Base-by-base conservation (phyloP, 2,888 invertebrate genomes). In the Azorinus chamasolen region DNA sequence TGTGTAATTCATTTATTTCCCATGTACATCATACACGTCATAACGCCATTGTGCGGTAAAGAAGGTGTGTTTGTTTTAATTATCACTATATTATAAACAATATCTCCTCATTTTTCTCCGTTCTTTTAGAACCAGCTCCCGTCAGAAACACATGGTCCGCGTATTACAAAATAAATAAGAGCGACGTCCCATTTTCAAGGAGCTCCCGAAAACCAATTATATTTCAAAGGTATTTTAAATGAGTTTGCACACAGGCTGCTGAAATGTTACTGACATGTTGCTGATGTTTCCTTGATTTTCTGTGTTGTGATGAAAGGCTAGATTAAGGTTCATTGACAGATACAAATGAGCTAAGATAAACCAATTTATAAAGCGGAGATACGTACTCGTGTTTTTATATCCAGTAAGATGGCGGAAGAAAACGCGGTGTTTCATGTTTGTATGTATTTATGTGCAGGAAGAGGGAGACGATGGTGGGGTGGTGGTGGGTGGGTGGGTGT, bases 151-250 rank as follows among this genome's bases (percentile, higher is more conserved):
- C 32, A 32, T 32, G 32, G 4, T 32, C 32, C n/a, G 20, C 27
- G 20, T 54, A 54, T 54, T 43, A 18, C 46, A 62, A 70, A 43
- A 25, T 62, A 70, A 62, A 70, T 62, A 63, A 57, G 20, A 20
- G 20, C 24, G 12, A 14, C 20, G 20, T 24, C 4, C 61, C 39
- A 18, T 45, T 32, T 10, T 32, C 32, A 32, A 32, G 32, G 32
- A 32, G 32, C 32, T 41, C 53, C 65, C 69, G 72, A 73, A 76
- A 80, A 80, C 71, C 65, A 80, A 80, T 80, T 80, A 80, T 76
- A 62, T 80, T 80, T 80, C 80, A 80, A 80, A 80, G 80, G 80
- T 76, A 80, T 80, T 76, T 80, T 80, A 80, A 80, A 80, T 76
- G 75, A 80, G 76, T 76, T 80, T 69, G 76, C 80, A 80, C 59